These are phyloP conservation scores for Drosophila pegasa DNA, from an alignment of 2,888 invertebrate genomes.

Conservation along the genomic window DNA sequence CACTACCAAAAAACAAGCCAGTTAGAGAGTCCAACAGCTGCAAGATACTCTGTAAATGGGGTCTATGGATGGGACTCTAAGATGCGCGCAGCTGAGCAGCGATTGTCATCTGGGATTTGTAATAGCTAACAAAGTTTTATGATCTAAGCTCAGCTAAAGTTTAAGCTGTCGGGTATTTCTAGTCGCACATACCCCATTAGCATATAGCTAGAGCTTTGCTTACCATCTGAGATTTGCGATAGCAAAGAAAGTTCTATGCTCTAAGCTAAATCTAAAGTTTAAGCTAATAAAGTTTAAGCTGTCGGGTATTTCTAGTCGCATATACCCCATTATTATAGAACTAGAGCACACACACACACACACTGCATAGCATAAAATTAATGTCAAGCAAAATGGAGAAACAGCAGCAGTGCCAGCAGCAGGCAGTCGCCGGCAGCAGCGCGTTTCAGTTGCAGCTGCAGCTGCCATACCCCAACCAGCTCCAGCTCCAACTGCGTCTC, in stretches of 20 bases:
- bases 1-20: slow-evolving; percentile 14
- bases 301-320: neutral
- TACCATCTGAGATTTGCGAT: too few relatives aligned
- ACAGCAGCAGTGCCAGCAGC: slow-evolving; percentile 58
- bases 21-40: neutral
- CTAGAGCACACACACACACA: slow-evolving; percentile 18
- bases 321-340: neutral
- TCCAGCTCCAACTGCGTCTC: slow-evolving; percentile 8
- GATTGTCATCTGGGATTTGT: neutral
- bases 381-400: slow-evolving; percentile 79
- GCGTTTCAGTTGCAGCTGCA: slow-evolving; percentile 31
- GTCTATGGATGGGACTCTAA: neutral
- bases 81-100: neutral
- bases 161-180: neutral
- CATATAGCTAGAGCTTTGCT: neutral
- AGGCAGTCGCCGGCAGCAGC: slow-evolving; percentile 55
- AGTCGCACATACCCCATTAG: neutral
- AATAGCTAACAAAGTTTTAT: neutral
- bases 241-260: neutral
- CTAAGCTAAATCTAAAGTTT: neutral
- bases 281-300: neutral
- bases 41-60: neutral
- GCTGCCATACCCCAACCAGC: slow-evolving; percentile 8
- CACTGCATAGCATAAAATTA: slow-evolving; percentile 75
- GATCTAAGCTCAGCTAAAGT: neutral